These are phyloP conservation scores for Aromia moschata DNA, from an alignment of 2,888 invertebrate species.

Conservation along the genomic window DNA sequence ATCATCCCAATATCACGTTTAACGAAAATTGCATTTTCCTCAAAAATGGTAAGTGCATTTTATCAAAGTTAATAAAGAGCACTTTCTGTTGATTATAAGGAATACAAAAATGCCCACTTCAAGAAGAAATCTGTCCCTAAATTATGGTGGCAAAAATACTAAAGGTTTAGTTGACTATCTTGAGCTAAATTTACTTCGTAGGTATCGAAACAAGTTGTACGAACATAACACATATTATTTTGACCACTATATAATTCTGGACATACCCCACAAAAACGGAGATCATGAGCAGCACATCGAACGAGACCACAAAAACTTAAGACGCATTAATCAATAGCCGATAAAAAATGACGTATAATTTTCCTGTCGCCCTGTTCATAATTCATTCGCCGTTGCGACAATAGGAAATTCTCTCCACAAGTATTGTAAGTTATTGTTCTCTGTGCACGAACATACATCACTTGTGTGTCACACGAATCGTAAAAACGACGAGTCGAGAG, in stretches of 20 bases:
- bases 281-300: neutral
- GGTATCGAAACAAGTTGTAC: no score
- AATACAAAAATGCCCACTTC: no score
- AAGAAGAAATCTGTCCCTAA: no score
- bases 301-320: neutral
- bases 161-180: no score
- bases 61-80: no score
- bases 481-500: slow-evolving; percentile 12
- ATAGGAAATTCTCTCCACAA: slow-evolving; percentile 14
- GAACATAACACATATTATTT: no score
- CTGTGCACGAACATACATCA: slow-evolving; percentile 7
- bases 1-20: no score
- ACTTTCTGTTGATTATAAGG: no score
- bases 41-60: no score
- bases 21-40: no score
- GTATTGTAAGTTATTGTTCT: slow-evolving; percentile 9
- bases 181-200: no score
- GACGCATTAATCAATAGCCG: slow-evolving; percentile 6
- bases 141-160: no score
- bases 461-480: slow-evolving; percentile 8
- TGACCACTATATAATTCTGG: neutral
- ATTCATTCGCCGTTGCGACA: slow-evolving; percentile 10
- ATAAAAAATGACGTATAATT: slow-evolving; percentile 4
- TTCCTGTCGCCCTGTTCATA: slow-evolving; percentile 9
- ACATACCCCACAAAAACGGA: neutral